These are phyloP conservation scores for Platypus cylindrus DNA, from an alignment of 2,888 invertebrate species.

Conservation along the genomic window DNA sequence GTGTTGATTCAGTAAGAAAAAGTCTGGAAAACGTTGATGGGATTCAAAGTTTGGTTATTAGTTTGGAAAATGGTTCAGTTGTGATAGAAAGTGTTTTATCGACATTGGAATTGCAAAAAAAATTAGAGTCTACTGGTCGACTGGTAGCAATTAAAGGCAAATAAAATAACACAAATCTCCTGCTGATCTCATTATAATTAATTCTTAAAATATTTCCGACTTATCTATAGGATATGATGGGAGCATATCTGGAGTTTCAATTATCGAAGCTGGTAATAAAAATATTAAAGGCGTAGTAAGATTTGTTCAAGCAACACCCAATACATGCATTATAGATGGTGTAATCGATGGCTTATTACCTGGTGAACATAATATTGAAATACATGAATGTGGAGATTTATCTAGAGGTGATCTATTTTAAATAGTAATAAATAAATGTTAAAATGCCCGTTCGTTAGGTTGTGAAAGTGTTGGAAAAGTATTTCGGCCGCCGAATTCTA, in stretches of 20 bases:
- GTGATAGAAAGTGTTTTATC: conserved; percentile 55
- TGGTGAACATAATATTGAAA: conserved; percentile 46
- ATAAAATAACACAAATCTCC: too few species aligned
- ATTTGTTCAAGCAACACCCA: conserved; percentile 50
- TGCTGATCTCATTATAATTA: too few species aligned
- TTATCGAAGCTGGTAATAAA: conserved; percentile 41
- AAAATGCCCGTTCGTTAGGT: conserved; percentile 24
- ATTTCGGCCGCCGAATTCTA: conserved; percentile 41
- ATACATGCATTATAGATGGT: conserved; percentile 65
- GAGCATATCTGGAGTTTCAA: conserved; percentile 57
- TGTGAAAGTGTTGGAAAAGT: conserved; percentile 48
- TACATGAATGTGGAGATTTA: conserved; percentile 65
- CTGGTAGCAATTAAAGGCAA: conserved; percentile 13
- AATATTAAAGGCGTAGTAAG: conserved; percentile 61
- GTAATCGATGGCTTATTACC: conserved; percentile 65
- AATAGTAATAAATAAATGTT: conserved; percentile 1
- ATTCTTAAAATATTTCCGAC: neutral
- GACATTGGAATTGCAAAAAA: conserved; percentile 41
- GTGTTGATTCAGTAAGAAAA: conserved; percentile 38
- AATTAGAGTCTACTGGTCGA: conserved; percentile 43
- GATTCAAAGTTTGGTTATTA: conserved; percentile 39
- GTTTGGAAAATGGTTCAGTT: conserved; percentile 51
- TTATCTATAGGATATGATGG: conserved; percentile 57
- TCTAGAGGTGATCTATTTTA: conserved; percentile 38
- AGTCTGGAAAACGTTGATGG: conserved; percentile 36